Percentiles rank a stretch among this genome's conserved stretches.
phyloP scores from a whole-genome alignment of 2,113 vertebrate species.

The Hyaena hyaena region DNA sequence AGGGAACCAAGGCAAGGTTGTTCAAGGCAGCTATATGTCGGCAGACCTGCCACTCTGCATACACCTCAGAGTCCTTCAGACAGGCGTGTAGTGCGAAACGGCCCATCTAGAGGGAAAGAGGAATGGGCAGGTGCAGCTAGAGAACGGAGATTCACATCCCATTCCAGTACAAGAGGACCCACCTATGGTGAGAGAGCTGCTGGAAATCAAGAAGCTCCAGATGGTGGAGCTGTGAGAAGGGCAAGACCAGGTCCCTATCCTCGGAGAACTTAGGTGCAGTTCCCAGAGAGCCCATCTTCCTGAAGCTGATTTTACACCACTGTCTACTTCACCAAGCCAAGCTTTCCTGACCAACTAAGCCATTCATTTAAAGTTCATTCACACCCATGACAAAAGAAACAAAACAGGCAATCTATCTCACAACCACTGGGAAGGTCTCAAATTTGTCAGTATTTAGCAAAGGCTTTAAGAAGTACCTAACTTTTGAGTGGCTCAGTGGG shows the following conservation, averaged over 20 bases:
- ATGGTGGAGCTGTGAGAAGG: not conserved
- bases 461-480: not conserved
- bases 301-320: not conserved
- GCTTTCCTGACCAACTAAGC: not conserved
- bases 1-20: not conserved
- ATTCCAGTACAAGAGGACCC: no score
- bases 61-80: not conserved
- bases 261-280: not conserved
- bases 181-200: rapidly evolving
- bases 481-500: no score
- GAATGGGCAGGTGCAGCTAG: not conserved
- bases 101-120: not conserved
- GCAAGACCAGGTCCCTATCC: not conserved
- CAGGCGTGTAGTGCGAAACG: not conserved
- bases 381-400: not conserved
- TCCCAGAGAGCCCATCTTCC: not conserved
- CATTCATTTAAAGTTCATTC: not conserved
- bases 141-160: not conserved
- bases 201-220: not conserved
- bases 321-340: not conserved
- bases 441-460: not conserved
- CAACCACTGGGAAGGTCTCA: not conserved
- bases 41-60: not conserved
- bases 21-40: not conserved
- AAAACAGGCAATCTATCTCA: not conserved